Base-by-base conservation (phyloP, 2,797 vertebrate genomes). In the Loris lydekkerianus region DNA sequence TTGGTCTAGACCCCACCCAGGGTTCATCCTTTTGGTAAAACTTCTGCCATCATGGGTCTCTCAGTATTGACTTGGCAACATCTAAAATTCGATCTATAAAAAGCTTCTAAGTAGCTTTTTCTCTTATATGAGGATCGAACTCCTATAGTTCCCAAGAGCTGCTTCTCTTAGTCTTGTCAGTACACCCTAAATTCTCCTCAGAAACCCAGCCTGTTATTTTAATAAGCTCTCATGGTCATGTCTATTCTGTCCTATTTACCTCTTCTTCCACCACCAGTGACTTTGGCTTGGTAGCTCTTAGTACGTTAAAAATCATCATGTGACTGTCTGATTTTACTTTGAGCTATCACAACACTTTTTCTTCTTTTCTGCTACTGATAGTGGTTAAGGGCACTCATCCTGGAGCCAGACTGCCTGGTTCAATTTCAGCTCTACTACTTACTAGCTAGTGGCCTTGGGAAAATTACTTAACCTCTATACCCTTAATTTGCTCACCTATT, bases 401-500 rank as follows among this genome's bases (percentile, higher is more conserved):
- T 83, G 5, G 46, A 91, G 46, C 78, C 37, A 87, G 78, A 63
- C 27, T 80, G 7, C 46, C 46, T 40, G 40, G 13, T 89, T 91
- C 25, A 94, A 31, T 86, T 4, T 34, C 4, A 37, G 37, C 27
- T 72, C 37, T 82, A 34, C 40, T n/a, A 69, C 10, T 86, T 86
- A 84, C 3, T 49, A 88, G 65, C 43, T 91, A 60, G 46, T 73
- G 69, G 83, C 76, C 49, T 92, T 46, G 43, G 37, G 29, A 17
- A 89, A 94, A 85, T 92, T 49, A 91, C 72, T 53, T 65, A 92
- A 72, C 14, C n/a, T 72, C 53, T 40, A n/a, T 83, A 34, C 86
- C 34, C n/a, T 96, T 56, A 86, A 21, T 80, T 96, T 80, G 46
- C 34, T 95, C 20, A 60, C 14, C 37, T 95, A 70, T 80, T 89